These are phyloP conservation scores for Diarsia dahlii DNA, from an alignment of 2,888 invertebrate species.

Conservation along the genomic window DNA sequence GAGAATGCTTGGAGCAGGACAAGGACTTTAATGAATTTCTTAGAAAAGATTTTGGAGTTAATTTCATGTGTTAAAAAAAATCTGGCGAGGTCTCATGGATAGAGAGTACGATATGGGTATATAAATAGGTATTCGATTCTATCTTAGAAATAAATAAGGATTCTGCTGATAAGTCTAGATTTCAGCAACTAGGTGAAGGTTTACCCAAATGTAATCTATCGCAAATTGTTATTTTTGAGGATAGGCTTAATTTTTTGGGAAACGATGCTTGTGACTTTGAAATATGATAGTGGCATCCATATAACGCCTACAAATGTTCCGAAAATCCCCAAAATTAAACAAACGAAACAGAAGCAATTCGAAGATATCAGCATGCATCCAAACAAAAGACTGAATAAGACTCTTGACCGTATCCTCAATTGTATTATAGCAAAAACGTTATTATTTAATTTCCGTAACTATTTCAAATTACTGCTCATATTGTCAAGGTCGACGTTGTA, in stretches of 20 bases:
- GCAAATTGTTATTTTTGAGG: neutral
- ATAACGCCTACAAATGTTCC: neutral
- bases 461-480: conserved; percentile 57
- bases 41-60: conserved; percentile 7
- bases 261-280: neutral
- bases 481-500: conserved; percentile 54
- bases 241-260: neutral
- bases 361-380: neutral
- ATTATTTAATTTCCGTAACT: conserved; percentile 56
- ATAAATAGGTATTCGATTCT: too few species aligned
- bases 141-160: too few species aligned
- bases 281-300: neutral
- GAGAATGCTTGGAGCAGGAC: neutral
- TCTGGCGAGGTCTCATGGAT: too few species aligned
- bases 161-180: neutral
- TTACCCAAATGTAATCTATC: neutral
- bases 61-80: too few species aligned
- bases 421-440: conserved; percentile 51
- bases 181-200: neutral
- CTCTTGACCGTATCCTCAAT: conserved; percentile 55
- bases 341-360: neutral
- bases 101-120: too few species aligned
- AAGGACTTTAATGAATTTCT: neutral
- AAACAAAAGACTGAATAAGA: neutral
- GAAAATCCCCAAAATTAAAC: neutral